phyloP scores from a whole-genome alignment of 2,113 vertebrate species.

The Formicarius rufipectus region DNA sequence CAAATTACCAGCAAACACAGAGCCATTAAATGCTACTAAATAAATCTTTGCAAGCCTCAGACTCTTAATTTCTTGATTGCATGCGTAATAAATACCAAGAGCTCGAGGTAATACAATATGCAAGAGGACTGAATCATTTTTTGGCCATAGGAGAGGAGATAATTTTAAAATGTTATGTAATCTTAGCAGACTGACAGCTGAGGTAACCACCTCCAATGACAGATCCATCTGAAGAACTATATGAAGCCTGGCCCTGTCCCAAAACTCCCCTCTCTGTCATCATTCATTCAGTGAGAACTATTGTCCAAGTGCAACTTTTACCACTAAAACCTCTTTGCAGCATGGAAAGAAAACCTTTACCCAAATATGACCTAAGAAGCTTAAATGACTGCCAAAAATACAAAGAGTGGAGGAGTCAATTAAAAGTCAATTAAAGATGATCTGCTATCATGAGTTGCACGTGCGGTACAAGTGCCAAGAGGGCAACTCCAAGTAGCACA shows the following conservation, averaged over 20 bases:
- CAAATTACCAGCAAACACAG: not conserved
- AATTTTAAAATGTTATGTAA: conserved; percentile 47
- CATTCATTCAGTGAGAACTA: not conserved
- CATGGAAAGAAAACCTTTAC: not conserved
- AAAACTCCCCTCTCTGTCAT: not conserved
- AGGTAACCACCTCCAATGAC: conserved; percentile 53
- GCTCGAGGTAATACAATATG: conserved; percentile 43
- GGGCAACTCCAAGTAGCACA: not conserved
- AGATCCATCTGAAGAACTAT: conserved; percentile 15
- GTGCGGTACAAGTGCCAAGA: not conserved
- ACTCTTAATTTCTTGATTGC: conserved; percentile 11
- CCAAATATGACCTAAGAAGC: not conserved
- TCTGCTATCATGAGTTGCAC: not conserved
- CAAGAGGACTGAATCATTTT: conserved; percentile 57
- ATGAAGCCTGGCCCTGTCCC: not conserved
- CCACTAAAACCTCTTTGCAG: not conserved
- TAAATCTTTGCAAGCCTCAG: not conserved
- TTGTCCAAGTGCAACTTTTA: not conserved
- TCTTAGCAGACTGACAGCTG: conserved; percentile 55
- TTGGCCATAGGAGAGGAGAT: conserved; percentile 39
- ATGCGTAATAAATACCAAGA: conserved; percentile 51
- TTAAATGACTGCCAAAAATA: not conserved
- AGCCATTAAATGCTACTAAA: conserved; percentile 9
- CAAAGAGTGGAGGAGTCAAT: not conserved
- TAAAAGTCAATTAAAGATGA: not conserved